Conservation (phyloP, 2,888 invertebrate genomes). For the Drosophila multiciliata region DNA sequence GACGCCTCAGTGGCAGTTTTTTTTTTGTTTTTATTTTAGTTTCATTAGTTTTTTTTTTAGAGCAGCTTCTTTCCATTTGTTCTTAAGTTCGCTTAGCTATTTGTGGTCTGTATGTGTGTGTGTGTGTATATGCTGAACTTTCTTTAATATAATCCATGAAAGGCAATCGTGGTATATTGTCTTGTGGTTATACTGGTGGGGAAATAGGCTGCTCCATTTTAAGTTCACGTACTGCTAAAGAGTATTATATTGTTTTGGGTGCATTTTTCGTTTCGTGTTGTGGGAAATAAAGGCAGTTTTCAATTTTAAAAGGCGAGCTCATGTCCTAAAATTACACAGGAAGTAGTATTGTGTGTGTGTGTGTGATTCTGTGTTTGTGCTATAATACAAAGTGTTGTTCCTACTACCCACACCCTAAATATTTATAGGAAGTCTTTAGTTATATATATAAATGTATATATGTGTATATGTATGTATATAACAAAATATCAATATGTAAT, state of each 20-base stretch:
- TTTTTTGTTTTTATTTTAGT: constrained; percentile 16
- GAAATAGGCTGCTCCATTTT: constrained; percentile 22
- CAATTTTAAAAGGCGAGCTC: constrained; percentile 66
- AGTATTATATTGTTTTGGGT: constrained; percentile 63
- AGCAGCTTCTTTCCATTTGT: constrained; percentile 19
- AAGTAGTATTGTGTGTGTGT: constrained; percentile 61
- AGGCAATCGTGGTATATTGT: constrained; percentile 73
- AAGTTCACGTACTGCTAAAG: constrained; percentile 54
- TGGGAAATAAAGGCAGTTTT: constrained; percentile 73
- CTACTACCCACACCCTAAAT: constrained; percentile 79
- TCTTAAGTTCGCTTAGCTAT: constrained; percentile 10
- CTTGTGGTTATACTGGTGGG: constrained; percentile 52
- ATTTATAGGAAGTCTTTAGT: constrained; percentile 75
- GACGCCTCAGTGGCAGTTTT: constrained; percentile 74
- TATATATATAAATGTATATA: constrained; percentile 28
- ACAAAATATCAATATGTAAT: constrained; percentile 60
- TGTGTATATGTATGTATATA: constrained; percentile 42
- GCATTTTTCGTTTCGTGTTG: constrained; percentile 67
- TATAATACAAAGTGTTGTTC: constrained; percentile 74
- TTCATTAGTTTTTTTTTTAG: constrained; percentile 22
- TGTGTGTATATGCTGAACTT: constrained; percentile 36
- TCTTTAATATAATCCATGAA: constrained; percentile 45
- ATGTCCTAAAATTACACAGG: constrained; percentile 63
- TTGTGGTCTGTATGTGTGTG: constrained; percentile 40
- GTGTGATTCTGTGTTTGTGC: constrained; percentile 61